Evolutionary conservation across 2,797 vertebrate species (phyloP).

Genomic region (Clamator glandarius): DNA sequence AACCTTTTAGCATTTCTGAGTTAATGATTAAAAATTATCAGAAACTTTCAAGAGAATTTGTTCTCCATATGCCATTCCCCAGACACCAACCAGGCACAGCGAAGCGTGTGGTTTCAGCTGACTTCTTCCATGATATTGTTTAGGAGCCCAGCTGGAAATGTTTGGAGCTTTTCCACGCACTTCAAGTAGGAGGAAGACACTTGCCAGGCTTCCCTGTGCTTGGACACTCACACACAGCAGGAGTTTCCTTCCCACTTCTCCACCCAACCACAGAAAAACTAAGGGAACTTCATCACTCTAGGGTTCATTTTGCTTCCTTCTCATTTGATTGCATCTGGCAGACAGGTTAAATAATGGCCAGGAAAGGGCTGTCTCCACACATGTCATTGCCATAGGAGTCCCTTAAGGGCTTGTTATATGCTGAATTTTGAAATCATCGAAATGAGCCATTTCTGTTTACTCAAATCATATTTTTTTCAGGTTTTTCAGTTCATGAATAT

Average conservation of each 20-base stretch:
- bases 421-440: constrained; percentile 20
- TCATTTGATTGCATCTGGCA: neutral
- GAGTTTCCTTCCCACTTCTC: neutral
- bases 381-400: neutral
- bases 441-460: constrained; percentile 41
- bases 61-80: neutral
- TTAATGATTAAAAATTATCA: neutral
- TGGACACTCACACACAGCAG: neutral
- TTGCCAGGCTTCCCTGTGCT: neutral
- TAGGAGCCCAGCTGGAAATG: constrained; percentile 1
- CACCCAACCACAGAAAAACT: neutral
- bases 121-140: neutral
- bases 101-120: neutral
- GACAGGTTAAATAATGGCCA: neutral
- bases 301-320: neutral
- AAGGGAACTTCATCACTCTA: neutral
- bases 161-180: neutral
- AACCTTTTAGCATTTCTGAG: neutral
- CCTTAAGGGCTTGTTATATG: neutral
- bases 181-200: neutral
- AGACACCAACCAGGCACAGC: neutral
- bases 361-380: constrained; percentile 5
- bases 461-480: neutral
- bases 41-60: neutral
- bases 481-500: constrained; percentile 22